Percentiles rank a stretch among this genome's conserved stretches.
phyloP scores from a whole-genome alignment of 1,140 invertebrate species.

The Thaumatotibia leucotreta region DNA sequence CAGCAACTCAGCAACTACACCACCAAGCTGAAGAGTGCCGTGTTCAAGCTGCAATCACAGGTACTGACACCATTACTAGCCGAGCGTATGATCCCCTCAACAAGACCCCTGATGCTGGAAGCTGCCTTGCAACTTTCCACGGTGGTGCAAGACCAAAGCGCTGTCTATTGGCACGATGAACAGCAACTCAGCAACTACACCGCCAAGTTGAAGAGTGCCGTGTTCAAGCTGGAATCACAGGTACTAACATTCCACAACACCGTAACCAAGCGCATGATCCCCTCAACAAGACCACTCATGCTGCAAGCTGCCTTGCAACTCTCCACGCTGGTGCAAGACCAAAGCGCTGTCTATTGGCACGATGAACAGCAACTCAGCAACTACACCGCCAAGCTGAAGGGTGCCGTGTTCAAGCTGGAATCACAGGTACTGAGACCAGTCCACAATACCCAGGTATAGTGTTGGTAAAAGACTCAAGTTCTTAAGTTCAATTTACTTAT shows the following conservation, averaged over 20 bases:
- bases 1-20: conserved; percentile 92
- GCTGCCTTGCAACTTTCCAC: conserved; percentile 92
- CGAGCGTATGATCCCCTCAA: conserved; percentile 96
- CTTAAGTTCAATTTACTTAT: too few relatives aligned
- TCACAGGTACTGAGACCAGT: conserved; percentile 63
- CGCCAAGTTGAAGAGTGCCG: conserved; percentile 85
- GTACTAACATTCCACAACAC: too few relatives aligned
- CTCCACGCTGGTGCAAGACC: too few relatives aligned
- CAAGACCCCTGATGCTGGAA: conserved; percentile 96
- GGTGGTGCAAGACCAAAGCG: conserved; percentile 92
- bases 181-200: conserved; percentile 92
- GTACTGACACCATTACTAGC: conserved; percentile 98
- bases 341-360: too few relatives aligned
- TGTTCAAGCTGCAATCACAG: conserved; percentile 80
- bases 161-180: conserved; percentile 94
- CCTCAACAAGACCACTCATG: too few relatives aligned
- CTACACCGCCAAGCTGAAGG: too few relatives aligned
- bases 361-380: too few relatives aligned
- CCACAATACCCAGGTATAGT: too few relatives aligned
- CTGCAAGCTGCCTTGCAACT: too few relatives aligned
- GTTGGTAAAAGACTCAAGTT: too few relatives aligned
- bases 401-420: too few relatives aligned
- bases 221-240: conserved; percentile 79
- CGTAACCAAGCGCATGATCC: too few relatives aligned
- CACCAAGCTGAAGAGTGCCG: conserved; percentile 85